Evolutionary conservation across 1,140 invertebrate species (phyloP), one percentile per base, ranked within the genome.

Genomic region (Cryptotermes secundus): DNA sequence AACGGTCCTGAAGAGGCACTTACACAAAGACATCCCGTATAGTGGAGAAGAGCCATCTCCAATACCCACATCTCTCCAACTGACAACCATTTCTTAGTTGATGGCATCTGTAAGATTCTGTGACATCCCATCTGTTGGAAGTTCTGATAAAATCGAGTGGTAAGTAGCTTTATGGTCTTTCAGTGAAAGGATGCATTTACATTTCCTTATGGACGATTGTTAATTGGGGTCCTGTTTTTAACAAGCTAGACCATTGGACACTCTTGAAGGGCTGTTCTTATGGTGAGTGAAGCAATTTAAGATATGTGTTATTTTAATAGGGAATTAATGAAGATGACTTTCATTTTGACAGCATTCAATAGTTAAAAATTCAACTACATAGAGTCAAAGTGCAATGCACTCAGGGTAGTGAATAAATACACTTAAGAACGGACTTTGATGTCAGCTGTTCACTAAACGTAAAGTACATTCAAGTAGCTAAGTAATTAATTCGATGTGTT

Each of bases 21-120:
- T 72, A 49, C 59, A 72, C 59, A 72, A 72, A 72, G 59, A 31
- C 59, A 72, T 72, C 59, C 59, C 59, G 26, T 72, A 72, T 72
- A 72, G 31, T 72, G 59, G 59, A 72, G 59, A 72, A 72, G 59
- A 6, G 26, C 59, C 59, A 72, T 72, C 59, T 72, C 31, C 59
- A 72, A 6, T 72, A 31, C 59, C 59, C 59, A 72, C 59, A 72
- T 72, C 59, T 72, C 26, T 72, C n/a, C 26, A 72, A 31, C 59
- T 72, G 59, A 72, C 59, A 72, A 72, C 59, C 59, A 72, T 72
- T 72, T 72, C 26, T 72, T 72, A n/a, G 59, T 72, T 72, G 59
- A 72, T 72, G 59, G 59, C 59, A n/a, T 72, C 26, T 72, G 0
- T 7, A 31, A 72, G 59, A 72, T 72, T 31, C n/a, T 72, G 4